Conservation (phyloP, 2,888 invertebrate species). For the Cataglyphis albicans region DNA sequence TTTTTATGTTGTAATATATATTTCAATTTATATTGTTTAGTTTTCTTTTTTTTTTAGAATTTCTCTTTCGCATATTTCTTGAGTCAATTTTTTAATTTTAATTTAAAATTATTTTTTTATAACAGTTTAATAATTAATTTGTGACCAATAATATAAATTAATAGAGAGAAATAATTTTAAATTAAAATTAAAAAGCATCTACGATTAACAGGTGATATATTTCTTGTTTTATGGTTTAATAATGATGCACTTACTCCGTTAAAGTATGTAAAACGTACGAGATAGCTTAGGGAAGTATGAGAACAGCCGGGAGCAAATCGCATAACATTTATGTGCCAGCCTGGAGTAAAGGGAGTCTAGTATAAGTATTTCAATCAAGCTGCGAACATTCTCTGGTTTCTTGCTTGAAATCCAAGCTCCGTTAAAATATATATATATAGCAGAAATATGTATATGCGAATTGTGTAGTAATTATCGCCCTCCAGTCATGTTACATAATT, state of each 20-base stretch:
- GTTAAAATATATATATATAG: neutral
- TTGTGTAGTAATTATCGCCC: neutral
- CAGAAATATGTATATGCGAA: neutral
- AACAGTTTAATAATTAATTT: neutral
- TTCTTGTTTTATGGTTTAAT: constrained; percentile 22
- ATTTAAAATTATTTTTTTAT: neutral
- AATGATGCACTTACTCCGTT: constrained; percentile 3
- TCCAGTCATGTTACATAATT: neutral
- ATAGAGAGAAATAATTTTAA: neutral
- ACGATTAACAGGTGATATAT: neutral
- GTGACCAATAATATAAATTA: neutral
- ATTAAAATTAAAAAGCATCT: neutral
- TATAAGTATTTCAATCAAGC: constrained; percentile 43
- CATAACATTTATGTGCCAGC: constrained; percentile 25
- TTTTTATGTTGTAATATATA: neutral
- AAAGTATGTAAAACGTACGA: neutral
- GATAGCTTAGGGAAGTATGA: neutral
- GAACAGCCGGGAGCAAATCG: constrained; percentile 27
- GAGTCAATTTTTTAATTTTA: neutral
- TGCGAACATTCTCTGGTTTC: neutral
- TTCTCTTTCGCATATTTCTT: neutral
- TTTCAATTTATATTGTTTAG: no score
- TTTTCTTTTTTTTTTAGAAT: neutral
- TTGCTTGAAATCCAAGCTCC: constrained; percentile 2
- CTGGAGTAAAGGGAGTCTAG: constrained; percentile 1